Evolutionary conservation across 2,888 invertebrate species (phyloP).

Genomic region (Abrostola triplasia): DNA sequence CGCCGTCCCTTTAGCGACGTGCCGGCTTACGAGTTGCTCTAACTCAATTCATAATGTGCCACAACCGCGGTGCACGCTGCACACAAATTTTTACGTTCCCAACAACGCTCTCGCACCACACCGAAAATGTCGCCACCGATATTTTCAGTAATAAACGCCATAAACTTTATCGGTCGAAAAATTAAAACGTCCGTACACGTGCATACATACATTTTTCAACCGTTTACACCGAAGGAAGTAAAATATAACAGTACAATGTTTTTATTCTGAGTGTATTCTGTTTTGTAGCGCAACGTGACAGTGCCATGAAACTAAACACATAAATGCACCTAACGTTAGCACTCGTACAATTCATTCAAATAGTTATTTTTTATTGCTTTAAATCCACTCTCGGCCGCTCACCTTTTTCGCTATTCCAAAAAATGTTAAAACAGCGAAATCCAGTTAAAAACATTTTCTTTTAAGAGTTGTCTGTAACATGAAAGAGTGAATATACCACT

Average conservation of each 20-base stretch:
- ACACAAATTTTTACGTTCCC: conserved; percentile 75
- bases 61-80: conserved; percentile 61
- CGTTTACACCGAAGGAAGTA: conserved; percentile 48
- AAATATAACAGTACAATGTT: conserved; percentile 49
- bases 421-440: conserved; percentile 67
- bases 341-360: conserved; percentile 69
- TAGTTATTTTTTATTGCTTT: conserved; percentile 71
- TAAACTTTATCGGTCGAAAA: conserved; percentile 52
- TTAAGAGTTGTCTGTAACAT: conserved; percentile 67
- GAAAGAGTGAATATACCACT: conserved; percentile 73
- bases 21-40: conserved; percentile 74
- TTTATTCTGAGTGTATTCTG: conserved; percentile 46
- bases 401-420: conserved; percentile 66
- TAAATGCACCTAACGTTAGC: conserved; percentile 67
- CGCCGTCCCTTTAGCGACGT: conserved; percentile 69
- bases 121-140: conserved; percentile 49
- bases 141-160: conserved; percentile 51
- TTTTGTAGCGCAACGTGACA: conserved; percentile 53
- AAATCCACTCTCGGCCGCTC: conserved; percentile 67
- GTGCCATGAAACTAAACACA: conserved; percentile 59
- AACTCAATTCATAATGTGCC: conserved; percentile 82
- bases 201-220: conserved; percentile 50
- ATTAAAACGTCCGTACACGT: conserved; percentile 47
- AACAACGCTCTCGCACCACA: conserved; percentile 56
- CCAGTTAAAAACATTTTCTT: conserved; percentile 72